A percentile compares a stretch with the other conserved stretches of the same genome.
These are phyloP conservation scores for Argynnis bischoffii DNA, from an alignment of 2,888 invertebrate genomes.

Conservation along the genomic window DNA sequence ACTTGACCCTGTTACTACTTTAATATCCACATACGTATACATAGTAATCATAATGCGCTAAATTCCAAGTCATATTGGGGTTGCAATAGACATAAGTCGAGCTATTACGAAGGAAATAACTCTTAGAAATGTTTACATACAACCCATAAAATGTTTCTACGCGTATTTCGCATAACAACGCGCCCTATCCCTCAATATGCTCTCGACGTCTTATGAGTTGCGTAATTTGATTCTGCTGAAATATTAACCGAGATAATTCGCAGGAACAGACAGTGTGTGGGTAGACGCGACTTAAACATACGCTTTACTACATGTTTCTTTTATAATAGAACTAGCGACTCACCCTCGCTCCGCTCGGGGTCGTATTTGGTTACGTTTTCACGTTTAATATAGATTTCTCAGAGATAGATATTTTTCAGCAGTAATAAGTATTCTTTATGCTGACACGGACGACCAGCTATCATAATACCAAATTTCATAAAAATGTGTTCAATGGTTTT, in stretches of 20 bases:
- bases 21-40: too few species aligned
- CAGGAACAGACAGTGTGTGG: slow-evolving; percentile 57
- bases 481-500: too few species aligned
- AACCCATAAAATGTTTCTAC: slow-evolving; percentile 62
- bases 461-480: too few species aligned
- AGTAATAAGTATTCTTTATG: too few species aligned
- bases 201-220: slow-evolving; percentile 60
- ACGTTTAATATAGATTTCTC: too few species aligned
- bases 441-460: too few species aligned
- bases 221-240: slow-evolving; percentile 76
- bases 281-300: slow-evolving; percentile 19
- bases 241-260: slow-evolving; percentile 72
- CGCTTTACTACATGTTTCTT: background rate
- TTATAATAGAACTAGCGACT: background rate
- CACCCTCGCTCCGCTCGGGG: too few species aligned
- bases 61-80: slow-evolving; percentile 8
- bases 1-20: too few species aligned
- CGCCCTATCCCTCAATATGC: slow-evolving; percentile 65
- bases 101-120: slow-evolving; percentile 68
- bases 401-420: too few species aligned
- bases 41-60: background rate
- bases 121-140: slow-evolving; percentile 63
- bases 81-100: slow-evolving; percentile 22
- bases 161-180: slow-evolving; percentile 54
- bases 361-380: too few species aligned